Percentiles rank a stretch among this genome's conserved stretches.
These are phyloP conservation scores for Drosophila fuyamai DNA, from an alignment of 1,140 invertebrate species.

Conservation along the genomic window DNA sequence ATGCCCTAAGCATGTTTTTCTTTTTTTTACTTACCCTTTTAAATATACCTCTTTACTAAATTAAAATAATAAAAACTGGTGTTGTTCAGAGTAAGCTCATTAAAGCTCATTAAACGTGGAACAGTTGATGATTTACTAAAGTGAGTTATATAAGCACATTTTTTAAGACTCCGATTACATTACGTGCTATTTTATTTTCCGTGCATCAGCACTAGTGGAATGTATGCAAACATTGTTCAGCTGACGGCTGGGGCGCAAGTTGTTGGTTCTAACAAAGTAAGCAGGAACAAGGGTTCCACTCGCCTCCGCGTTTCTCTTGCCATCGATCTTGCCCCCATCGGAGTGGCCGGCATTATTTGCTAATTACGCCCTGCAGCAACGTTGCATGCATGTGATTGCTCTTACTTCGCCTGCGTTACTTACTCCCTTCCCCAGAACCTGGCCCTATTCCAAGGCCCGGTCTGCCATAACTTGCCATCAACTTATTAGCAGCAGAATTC, in stretches of 20 bases:
- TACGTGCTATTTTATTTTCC: neutral
- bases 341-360: constrained; percentile 67
- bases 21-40: too few relatives aligned
- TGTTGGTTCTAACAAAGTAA: constrained; percentile 65
- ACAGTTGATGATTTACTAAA: too few relatives aligned
- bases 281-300: constrained; percentile 22
- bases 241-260: constrained; percentile 65
- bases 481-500: constrained; percentile 64
- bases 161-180: too few relatives aligned
- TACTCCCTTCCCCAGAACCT: constrained; percentile 4
- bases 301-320: too few relatives aligned
- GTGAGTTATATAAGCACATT: too few relatives aligned
- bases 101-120: too few relatives aligned
- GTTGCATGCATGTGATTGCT: constrained; percentile 80
- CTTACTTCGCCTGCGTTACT: constrained; percentile 16
- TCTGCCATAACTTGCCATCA: constrained; percentile 73
- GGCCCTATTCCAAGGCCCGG: constrained; percentile 14
- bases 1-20: too few relatives aligned
- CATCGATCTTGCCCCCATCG: constrained; percentile 3
- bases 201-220: constrained; percentile 29
- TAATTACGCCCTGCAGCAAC: constrained; percentile 78
- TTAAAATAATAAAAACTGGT: too few relatives aligned
- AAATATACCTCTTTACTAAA: too few relatives aligned
- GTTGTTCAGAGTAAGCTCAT: too few relatives aligned
- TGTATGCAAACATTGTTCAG: constrained; percentile 73